Evolutionary conservation across 35 echinoderm and acorn worm species (phyloP), one percentile per base, ranked within the genome.

Genomic region (Hemicentrotus pulcherrimus): DNA sequence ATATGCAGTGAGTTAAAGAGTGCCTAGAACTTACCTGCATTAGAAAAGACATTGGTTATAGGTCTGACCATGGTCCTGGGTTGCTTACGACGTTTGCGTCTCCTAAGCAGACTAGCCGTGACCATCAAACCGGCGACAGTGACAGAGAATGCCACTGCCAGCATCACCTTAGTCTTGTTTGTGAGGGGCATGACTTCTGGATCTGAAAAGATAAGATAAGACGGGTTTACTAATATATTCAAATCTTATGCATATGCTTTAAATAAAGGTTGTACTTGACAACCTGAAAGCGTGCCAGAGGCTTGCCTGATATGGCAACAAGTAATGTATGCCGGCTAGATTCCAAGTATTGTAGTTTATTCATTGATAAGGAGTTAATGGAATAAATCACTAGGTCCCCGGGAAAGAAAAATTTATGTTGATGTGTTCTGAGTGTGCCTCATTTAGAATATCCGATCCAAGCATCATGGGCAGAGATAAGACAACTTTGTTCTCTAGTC

Each of bases 61-160:
- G 94, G 61, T 95, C 91, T 91, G n/a, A 92, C 86, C 41, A 94
- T 92, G 47, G 47, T 96, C 46, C 94, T 87, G 16, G 94, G 86
- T 91, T 58, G 55, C 30, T 91, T 61, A 22, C 91, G 65, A 32
- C 97, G 91, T 91, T 92, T 97, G 4, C 95, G 94, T 88, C 97
- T 85, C 46, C 94, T 94, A 32, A 96, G 95, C 91, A 95, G 96
- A 86, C 96, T 98, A 14, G 97, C 96, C 45, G 97, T 95, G 6
- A 98, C 19, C 47, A 96, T 92, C 19, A 98, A 86, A 47, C 97
- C 95, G 28, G 97, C 95, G 58, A 98, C 92, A 31, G 97, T 96
- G 22, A 94, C 95, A 32, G 96, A 95, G 24, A 96, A 85, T 19
- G 94, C 96, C 28, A 95, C 96, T 94, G 95, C 94, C 5, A 98